Base-by-base conservation (phyloP, 2,113 vertebrate species). In the Mesitornis unicolor region DNA sequence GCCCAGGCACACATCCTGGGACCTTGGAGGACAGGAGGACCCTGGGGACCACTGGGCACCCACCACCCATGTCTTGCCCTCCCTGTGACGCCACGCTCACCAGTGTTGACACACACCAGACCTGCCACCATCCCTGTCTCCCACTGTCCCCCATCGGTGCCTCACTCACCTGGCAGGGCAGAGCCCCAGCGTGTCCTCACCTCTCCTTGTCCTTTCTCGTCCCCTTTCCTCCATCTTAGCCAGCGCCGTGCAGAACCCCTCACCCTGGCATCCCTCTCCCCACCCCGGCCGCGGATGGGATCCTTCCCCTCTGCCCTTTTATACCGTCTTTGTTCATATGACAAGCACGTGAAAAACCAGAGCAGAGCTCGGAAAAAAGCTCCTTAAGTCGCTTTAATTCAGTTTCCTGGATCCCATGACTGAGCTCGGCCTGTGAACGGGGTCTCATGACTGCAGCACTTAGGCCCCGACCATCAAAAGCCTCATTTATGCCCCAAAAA, bases 301-400 rank as follows among this genome's bases (percentile, higher is more conserved):
- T 76, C 65, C 68, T 84, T 81, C 89, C 74, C 77, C 43, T 59
- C 33, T 77, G 45, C 64, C 83, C 90, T 97, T 97, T 97, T 97
- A 97, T 97, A 92, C 84, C 8, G 0, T 94, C 69, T 31, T 64
- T 74, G 35, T 95, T 92, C 95, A 95, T 96, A 97, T 97, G 97
- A 97, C 54, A 13, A 96, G 91, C 97, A 97, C 96, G 97, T 97
- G 97, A 86, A 94, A 94, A 94, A 83, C 7, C 60, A 53, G 85
- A 93, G 71, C 93, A 42, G 85, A 60, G 90, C 82, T 80, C 1
- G 31, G 95, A 87, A 94, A 95, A 96, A 95, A 93, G 91, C 95
- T 93, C 92, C 94, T 97, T 97, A 97, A 97, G 91, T 84, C 5
- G 61, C 70, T 93, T 95, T 95, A 97, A 90, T 96, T 94, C 96